These are phyloP conservation scores for Phaenicophaeus curvirostris DNA, from an alignment of 2,797 vertebrate genomes.

Conservation along the genomic window DNA sequence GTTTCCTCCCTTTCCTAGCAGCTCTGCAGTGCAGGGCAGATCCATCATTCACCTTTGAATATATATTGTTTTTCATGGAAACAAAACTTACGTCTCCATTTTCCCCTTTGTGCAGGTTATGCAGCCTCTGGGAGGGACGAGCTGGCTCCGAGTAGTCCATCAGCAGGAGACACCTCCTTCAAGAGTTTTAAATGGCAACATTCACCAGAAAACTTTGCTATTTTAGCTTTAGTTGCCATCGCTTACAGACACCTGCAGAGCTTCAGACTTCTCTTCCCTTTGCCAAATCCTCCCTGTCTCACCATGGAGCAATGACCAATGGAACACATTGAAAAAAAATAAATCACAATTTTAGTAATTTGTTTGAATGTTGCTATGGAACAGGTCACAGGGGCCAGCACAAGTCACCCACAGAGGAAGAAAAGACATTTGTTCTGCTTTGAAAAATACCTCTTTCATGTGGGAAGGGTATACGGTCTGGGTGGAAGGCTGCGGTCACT, in stretches of 20 bases:
- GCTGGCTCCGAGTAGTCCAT: not conserved
- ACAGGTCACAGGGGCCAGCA: fast-evolving
- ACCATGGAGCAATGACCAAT: not conserved
- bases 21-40: not conserved
- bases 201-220: not conserved
- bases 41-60: not conserved
- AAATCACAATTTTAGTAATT: not conserved
- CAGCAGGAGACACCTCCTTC: not conserved
- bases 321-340: not conserved
- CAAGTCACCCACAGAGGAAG: not conserved
- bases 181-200: not conserved
- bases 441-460: constrained; percentile 10
- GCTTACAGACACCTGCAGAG: not conserved
- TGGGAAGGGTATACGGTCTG: not conserved
- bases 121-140: not conserved
- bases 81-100: not conserved
- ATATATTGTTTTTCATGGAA: not conserved
- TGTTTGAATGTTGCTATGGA: constrained; percentile 42
- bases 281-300: constrained; percentile 1
- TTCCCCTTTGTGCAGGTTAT: not conserved
- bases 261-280: not conserved
- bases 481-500: not conserved
- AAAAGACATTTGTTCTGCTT: constrained; percentile 1
- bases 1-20: not conserved
- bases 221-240: not conserved